Evolutionary conservation across 2,113 vertebrate genomes (phyloP).

Genomic region (Mormoops blainvillei): DNA sequence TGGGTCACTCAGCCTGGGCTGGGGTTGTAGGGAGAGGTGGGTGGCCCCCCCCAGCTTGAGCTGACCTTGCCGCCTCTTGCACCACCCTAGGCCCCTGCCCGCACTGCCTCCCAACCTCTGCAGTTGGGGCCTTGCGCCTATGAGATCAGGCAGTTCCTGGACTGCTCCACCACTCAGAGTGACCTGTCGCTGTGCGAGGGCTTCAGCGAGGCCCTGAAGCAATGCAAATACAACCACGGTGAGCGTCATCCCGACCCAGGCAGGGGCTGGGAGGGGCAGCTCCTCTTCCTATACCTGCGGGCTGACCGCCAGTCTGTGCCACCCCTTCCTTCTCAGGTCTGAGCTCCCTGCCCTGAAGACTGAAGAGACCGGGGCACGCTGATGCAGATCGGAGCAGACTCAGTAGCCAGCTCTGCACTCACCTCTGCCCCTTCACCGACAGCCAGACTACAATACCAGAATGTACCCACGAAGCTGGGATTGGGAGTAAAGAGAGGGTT

Average conservation of each 20-base stretch:
- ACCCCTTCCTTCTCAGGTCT: conserved; percentile 34
- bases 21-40: not conserved
- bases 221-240: conserved; percentile 91
- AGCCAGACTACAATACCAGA: not conserved
- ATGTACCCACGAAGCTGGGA: not conserved
- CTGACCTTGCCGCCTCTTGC: not conserved
- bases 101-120: conserved; percentile 60
- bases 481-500: not conserved
- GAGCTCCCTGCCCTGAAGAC: conserved; percentile 67
- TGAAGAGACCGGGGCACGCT: not conserved
- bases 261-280: fast-evolving
- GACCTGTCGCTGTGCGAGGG: conserved; percentile 94
- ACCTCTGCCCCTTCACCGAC: not conserved
- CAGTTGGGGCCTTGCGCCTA: conserved; percentile 89
- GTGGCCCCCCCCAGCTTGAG: not conserved
- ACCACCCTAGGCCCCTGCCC: conserved; percentile 77
- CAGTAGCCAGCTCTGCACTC: not conserved
- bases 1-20: not conserved
- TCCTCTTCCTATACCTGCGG: not conserved
- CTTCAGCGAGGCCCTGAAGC: conserved; percentile 93
- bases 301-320: not conserved
- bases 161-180: conserved; percentile 89
- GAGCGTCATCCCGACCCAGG: not conserved
- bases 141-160: conserved; percentile 93
- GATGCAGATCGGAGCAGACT: not conserved